A percentile compares a stretch with the other conserved stretches of the same genome.
Evolutionary conservation across 2,113 vertebrate species (phyloP).

Genomic region (Heterotis niloticus): DNA sequence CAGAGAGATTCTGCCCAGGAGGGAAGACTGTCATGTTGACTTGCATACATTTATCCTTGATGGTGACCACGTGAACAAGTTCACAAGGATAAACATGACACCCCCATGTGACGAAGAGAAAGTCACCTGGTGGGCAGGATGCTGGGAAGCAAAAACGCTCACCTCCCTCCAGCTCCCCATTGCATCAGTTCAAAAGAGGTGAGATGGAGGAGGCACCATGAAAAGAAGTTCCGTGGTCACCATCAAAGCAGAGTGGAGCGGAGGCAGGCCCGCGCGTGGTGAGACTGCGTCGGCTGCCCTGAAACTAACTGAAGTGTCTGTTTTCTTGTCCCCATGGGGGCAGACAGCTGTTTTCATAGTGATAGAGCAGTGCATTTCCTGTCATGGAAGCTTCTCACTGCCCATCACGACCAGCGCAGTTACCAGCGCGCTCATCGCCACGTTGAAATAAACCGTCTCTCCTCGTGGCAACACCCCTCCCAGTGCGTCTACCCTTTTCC

Average conservation of each 20-base stretch:
- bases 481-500: conserved; percentile 15
- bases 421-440: neutral
- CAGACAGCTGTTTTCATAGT: conserved; percentile 30
- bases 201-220: neutral
- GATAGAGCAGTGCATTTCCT: conserved; percentile 22
- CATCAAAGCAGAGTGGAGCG: neutral
- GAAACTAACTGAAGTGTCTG: neutral
- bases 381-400: neutral
- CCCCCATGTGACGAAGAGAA: neutral
- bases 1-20: neutral
- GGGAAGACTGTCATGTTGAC: too few relatives aligned
- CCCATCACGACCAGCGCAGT: neutral
- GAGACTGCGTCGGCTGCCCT: neutral
- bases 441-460: neutral
- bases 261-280: neutral
- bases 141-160: neutral
- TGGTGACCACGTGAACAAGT: neutral
- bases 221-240: neutral
- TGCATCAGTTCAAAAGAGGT: neutral
- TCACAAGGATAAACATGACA: neutral
- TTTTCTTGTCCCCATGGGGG: neutral
- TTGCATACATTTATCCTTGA: too few relatives aligned
- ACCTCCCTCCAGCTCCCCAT: neutral
- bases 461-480: neutral
- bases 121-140: neutral